Base-by-base conservation (phyloP, 1,140 invertebrate species). In the Popillia japonica region DNA sequence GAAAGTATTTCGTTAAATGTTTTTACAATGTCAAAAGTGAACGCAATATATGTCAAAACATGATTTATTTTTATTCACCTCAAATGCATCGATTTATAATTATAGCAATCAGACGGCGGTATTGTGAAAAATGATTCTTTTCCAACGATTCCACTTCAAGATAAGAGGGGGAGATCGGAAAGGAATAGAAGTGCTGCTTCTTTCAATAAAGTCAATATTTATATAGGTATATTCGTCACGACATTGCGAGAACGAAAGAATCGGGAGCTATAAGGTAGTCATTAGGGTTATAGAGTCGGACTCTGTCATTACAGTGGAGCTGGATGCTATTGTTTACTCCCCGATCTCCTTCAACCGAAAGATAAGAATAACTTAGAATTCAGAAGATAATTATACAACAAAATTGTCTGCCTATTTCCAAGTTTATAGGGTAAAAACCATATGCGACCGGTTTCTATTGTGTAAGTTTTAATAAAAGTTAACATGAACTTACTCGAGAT, bases 51-150 rank as follows among this genome's bases (percentile, higher is more conserved):
- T 68, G 61, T 68, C 61, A 68, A 68, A 68, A 68, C 61, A 68
- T 1, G 61, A 68, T 68, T 68, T 68, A 68, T 68, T 68, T 68
- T 68, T 34, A 68, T 68, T 68, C 61, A 34, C 61, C 22, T 22
- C 61, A 68, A 68, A 68, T 22, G 48, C 61, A 68, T 68, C 22
- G 61, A 68, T 68, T 68, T 68, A 68, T 68, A 68, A 68, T 68
- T 68, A 68, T 22, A 68, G 61, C 22, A 68, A 68, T 68, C 61
- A 68, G 61, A 20, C 61, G 61, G 61, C 61, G 22, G 61, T 68
- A 68, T 68, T 68, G 22, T 68, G 61, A 34, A 68, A 68, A 22
- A 68, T 22, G 61, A 68, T 68, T 68, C 11, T 68, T 68, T 68
- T 68, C 61, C 20, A 23, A 34, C 61, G 61, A 68, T 68, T 68